These are phyloP conservation scores for Beaufortia kweichowensis DNA, from an alignment of 2,113 vertebrate genomes.

Conservation along the genomic window DNA sequence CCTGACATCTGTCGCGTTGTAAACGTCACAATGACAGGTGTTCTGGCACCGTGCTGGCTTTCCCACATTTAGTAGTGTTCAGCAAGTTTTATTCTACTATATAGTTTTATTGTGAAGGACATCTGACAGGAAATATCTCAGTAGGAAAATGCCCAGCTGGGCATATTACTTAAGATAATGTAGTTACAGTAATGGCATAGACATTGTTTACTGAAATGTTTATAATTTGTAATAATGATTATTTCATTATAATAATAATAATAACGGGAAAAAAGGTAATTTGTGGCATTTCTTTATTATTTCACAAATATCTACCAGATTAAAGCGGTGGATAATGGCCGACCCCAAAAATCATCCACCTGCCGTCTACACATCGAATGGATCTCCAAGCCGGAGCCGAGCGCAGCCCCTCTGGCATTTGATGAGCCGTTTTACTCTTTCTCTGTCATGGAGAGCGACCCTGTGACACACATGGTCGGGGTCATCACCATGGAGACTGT, in stretches of 20 bases:
- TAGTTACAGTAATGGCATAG: too few species aligned
- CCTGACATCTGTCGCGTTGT: conserved; percentile 28
- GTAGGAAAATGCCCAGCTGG: too few species aligned
- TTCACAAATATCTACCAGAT: conserved; percentile 74
- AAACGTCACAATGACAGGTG: conserved; percentile 43
- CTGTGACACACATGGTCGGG: conserved; percentile 95
- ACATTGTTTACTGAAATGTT: too few species aligned
- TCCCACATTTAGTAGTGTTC: background rate
- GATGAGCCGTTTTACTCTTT: conserved; percentile 89
- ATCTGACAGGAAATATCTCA: background rate
- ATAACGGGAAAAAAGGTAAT: background rate
- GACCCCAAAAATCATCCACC: conserved; percentile 91
- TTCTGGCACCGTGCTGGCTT: background rate
- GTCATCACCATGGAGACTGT: conserved; percentile 87
- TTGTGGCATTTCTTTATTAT: background rate
- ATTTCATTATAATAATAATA: too few species aligned
- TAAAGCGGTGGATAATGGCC: conserved; percentile 96
- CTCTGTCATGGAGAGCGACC: conserved; percentile 97
- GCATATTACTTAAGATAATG: too few species aligned
- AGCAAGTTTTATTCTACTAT: background rate
- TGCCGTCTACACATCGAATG: conserved; percentile 95
- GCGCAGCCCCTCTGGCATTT: conserved; percentile 79
- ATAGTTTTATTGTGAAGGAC: too few species aligned
- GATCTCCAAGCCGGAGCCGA: conserved; percentile 85
- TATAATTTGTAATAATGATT: too few species aligned